Conservation (phyloP, 2,888 invertebrate species). For the Drosophila stalkeri region DNA sequence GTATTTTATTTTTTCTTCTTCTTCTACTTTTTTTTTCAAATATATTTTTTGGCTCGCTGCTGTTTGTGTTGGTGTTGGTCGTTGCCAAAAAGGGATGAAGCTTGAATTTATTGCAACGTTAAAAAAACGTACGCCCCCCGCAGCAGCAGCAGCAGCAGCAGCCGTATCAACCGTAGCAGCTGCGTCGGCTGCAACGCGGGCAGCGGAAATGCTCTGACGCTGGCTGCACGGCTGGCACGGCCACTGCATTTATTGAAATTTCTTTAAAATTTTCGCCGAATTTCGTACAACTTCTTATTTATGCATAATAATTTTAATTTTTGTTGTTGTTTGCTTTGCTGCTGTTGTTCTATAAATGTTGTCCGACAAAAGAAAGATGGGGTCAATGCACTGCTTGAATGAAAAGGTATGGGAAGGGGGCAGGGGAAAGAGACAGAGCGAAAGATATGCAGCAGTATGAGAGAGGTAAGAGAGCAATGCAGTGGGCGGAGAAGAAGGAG, state of each 20-base stretch:
- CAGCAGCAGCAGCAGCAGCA: conserved; percentile 19
- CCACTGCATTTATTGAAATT: conserved; percentile 51
- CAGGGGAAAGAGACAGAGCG: not conserved
- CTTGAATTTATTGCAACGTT: conserved; percentile 71
- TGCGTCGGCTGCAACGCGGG: conserved; percentile 41
- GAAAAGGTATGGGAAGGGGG: conserved; percentile 22
- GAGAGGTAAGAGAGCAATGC: not conserved
- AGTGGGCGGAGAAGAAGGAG: not conserved
- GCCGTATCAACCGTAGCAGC: conserved; percentile 27
- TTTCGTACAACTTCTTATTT: conserved; percentile 59
- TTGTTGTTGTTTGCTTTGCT: conserved; percentile 6
- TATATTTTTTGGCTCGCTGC: conserved; percentile 51
- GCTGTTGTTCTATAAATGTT: conserved; percentile 45
- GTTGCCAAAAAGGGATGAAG: conserved; percentile 78
- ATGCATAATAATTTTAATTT: conserved; percentile 60
- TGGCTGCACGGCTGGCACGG: not conserved
- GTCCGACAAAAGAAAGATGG: conserved; percentile 59
- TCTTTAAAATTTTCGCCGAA: conserved; percentile 54
- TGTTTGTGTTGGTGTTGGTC: conserved; percentile 66
- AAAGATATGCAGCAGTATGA: conserved; percentile 8
- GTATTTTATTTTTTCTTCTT: conserved; percentile 23
- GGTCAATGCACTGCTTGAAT: conserved; percentile 62
- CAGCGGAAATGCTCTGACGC: conserved; percentile 62
- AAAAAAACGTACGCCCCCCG: conserved; percentile 24
- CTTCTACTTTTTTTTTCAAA: not conserved